Evolutionary conservation across 2,113 vertebrate species (phyloP).

Genomic region (Stictonetta naevosa): DNA sequence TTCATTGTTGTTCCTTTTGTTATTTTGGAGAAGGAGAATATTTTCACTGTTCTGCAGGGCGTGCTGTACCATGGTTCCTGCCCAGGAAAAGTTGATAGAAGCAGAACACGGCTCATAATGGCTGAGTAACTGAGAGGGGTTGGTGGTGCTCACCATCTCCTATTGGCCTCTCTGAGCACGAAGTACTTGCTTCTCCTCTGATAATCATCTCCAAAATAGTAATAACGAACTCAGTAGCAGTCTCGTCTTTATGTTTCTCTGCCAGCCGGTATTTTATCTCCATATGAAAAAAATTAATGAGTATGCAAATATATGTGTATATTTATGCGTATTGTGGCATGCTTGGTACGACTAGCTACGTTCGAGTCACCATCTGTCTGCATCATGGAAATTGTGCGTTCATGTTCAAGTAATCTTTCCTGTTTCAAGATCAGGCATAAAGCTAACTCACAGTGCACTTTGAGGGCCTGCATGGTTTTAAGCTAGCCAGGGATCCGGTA

Average conservation of each 20-base stretch:
- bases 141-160: not conserved
- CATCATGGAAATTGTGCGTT: not conserved
- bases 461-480: rapidly evolving
- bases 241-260: not conserved
- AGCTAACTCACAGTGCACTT: not conserved
- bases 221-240: not conserved
- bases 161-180: not conserved
- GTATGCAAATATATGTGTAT: not conserved
- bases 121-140: not conserved
- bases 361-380: not conserved
- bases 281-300: not conserved
- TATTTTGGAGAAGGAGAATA: not conserved
- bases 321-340: not conserved
- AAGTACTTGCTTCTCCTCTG: not conserved
- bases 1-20: not conserved
- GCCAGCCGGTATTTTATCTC: not conserved
- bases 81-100: not conserved
- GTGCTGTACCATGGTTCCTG: not conserved
- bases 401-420: not conserved
- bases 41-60: not conserved
- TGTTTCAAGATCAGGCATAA: not conserved
- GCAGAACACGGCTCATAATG: not conserved
- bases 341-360: not conserved
- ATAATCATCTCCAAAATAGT: not conserved
- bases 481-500: not conserved